Percentiles rank a stretch among this genome's conserved stretches.
phyloP scores from a whole-genome alignment of 2,888 invertebrate species.

The Ophioninae sp. region DNA sequence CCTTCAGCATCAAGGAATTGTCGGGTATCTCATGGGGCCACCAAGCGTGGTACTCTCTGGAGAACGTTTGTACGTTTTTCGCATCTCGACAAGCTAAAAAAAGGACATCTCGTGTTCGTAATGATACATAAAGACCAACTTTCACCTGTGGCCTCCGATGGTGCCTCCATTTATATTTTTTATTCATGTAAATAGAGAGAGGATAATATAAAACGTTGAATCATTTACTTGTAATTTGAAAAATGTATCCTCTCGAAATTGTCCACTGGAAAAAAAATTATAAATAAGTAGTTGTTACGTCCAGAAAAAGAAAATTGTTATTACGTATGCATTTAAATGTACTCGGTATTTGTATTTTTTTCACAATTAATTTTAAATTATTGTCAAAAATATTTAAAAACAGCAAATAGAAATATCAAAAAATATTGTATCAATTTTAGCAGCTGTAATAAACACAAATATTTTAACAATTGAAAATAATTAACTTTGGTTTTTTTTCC shows the following conservation, averaged over 20 bases:
- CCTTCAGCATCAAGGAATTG: conserved; percentile 30
- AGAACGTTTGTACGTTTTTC: conserved; percentile 49
- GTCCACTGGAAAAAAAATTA: neutral
- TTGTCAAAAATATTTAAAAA: too few relatives aligned
- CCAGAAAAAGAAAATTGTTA: too few relatives aligned
- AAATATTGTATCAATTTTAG: too few relatives aligned
- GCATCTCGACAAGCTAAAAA: conserved; percentile 53
- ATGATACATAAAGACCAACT: conserved; percentile 58
- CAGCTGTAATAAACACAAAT: too few relatives aligned
- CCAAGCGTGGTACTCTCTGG: conserved; percentile 21
- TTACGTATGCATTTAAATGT: too few relatives aligned
- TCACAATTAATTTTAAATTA: too few relatives aligned
- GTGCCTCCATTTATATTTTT: conserved; percentile 33
- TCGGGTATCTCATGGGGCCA: conserved; percentile 33
- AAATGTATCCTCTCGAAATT: neutral
- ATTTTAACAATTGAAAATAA: too few relatives aligned
- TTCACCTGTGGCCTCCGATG: conserved; percentile 54
- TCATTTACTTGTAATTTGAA: neutral
- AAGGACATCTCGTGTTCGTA: conserved; percentile 43
- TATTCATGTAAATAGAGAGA: neutral
- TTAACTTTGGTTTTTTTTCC: too few relatives aligned
- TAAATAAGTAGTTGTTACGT: too few relatives aligned
- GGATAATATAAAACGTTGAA: neutral
- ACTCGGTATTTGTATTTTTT: too few relatives aligned
- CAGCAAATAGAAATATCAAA: too few relatives aligned